Evolutionary conservation across 2,888 invertebrate species (phyloP).

Genomic region (Scaptomyza parva): DNA sequence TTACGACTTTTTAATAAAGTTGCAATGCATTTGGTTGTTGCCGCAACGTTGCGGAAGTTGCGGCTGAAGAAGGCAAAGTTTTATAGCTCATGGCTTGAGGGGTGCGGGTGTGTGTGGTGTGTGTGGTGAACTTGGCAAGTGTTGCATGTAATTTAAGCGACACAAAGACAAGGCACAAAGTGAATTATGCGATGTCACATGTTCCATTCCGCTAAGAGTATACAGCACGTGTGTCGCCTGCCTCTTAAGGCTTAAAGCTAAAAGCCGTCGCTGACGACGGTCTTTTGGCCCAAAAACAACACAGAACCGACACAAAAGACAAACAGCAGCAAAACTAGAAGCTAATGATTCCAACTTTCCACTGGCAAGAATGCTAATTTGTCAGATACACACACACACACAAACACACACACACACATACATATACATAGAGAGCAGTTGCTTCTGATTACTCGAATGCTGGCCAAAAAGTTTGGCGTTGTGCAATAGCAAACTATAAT

Average conservation of each 20-base stretch:
- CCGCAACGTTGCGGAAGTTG: conserved; percentile 23
- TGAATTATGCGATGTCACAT: conserved; percentile 65
- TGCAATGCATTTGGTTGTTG: conserved; percentile 74
- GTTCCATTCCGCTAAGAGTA: conserved; percentile 12
- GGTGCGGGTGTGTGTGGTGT: not conserved
- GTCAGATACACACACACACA: conserved; percentile 26
- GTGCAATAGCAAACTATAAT: conserved; percentile 30
- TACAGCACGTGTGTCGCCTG: conserved; percentile 55
- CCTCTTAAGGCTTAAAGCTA: conserved; percentile 67
- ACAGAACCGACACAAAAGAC: conserved; percentile 59
- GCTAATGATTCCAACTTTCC: conserved; percentile 48
- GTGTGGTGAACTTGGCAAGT: conserved; percentile 17
- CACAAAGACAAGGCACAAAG: conserved; percentile 22
- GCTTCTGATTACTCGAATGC: conserved; percentile 51
- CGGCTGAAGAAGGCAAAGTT: conserved; percentile 69
- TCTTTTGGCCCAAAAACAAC: conserved; percentile 14
- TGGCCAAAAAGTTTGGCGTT: conserved; percentile 44
- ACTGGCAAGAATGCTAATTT: conserved; percentile 72
- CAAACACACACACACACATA: conserved; percentile 10
- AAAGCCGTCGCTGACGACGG: conserved; percentile 69
- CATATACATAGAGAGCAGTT: conserved; percentile 23
- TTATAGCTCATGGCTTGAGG: conserved; percentile 44
- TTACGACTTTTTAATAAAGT: conserved; percentile 80
- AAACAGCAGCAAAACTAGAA: conserved; percentile 46
- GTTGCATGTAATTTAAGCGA: conserved; percentile 50